Evolutionary conservation across 2,888 invertebrate genomes (phyloP), one percentile per base, ranked within the genome.

Genomic region (Papilio elwesi): DNA sequence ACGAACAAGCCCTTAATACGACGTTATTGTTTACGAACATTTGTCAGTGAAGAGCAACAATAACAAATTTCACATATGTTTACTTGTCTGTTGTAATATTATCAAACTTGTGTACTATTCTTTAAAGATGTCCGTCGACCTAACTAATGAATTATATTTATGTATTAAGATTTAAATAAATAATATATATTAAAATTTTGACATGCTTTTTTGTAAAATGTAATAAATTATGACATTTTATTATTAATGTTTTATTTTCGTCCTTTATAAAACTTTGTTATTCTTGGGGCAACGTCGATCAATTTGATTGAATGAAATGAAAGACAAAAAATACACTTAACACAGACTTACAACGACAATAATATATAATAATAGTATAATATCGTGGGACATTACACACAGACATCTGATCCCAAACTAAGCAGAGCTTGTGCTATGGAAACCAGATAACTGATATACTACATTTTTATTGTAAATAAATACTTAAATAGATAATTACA

Each of bases 171-270:
- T 13, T 57, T 13, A 7, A 57, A 57, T 36, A 13, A 36, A 57
- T 59, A 59, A 43, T 62, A 43, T 57, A 57, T 57, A 36, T 57
- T 26, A 57, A 57, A 0, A 12, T 36, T 43, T 62, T 62, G 43
- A 62, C 59, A 62, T 43, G 6, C 15, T 43, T 62, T 43, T 62
- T 59, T 59, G 57, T 59, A 13, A 43, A 62, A 62, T 62, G n/a
- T 13, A 43, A 43, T 62, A 43, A 62, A 62, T 59, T 59, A 38
- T 62, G 15, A 62, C 11, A 62, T 62, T 43, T 43, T 38, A 9
- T 6, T 13, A 36, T 59, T 13, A 1, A 9, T 62, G 13, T 62
- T 43, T 10, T 9, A 43, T 43, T 12, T 9, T 11, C 13, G 26
- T 36, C 38, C 38, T 9, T 59, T 38, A n/a, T n/a, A 55, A 16